These are phyloP conservation scores for Caiman crocodilus DNA, from an alignment of 2,797 vertebrate genomes.

Conservation along the genomic window DNA sequence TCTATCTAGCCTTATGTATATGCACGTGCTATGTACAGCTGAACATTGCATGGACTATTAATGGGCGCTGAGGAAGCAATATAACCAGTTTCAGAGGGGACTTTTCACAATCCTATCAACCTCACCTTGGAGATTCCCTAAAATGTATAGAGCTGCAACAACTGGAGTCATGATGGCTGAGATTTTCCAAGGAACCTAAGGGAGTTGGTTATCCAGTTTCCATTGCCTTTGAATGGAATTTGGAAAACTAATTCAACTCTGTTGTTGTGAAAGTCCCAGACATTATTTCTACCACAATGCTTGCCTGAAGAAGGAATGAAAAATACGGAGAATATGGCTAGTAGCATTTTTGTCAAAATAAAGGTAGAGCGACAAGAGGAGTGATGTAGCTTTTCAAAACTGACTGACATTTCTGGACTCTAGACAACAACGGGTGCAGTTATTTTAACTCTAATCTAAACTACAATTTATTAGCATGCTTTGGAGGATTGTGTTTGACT, in stretches of 20 bases:
- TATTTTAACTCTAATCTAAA: conserved; percentile 26
- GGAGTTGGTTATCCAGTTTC: conserved; percentile 9
- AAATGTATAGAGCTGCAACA: conserved; percentile 7
- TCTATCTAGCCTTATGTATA: conserved; percentile 8
- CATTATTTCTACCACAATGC: not conserved
- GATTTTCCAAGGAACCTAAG: not conserved
- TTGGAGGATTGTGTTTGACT: conserved; percentile 15
- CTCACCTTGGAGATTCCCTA: conserved; percentile 18
- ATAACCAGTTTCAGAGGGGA: conserved; percentile 12
- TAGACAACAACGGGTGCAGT: not conserved
- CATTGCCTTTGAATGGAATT: not conserved
- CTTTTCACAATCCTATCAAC: not conserved
- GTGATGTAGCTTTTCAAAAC: conserved; percentile 37
- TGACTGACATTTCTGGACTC: conserved; percentile 37
- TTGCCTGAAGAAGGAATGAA: conserved; percentile 2
- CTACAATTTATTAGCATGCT: conserved; percentile 30
- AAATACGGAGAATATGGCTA: conserved; percentile 39
- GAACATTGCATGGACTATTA: not conserved
- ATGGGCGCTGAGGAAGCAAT: not conserved
- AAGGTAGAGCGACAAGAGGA: conserved; percentile 57
- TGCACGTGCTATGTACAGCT: not conserved
- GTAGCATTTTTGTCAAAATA: conserved; percentile 52
- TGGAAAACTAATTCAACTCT: not conserved
- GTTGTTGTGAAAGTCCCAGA: not conserved
- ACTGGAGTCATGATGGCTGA: not conserved